Conservation (phyloP, 2,888 invertebrate species). For the Neuroscelio doddi region DNA sequence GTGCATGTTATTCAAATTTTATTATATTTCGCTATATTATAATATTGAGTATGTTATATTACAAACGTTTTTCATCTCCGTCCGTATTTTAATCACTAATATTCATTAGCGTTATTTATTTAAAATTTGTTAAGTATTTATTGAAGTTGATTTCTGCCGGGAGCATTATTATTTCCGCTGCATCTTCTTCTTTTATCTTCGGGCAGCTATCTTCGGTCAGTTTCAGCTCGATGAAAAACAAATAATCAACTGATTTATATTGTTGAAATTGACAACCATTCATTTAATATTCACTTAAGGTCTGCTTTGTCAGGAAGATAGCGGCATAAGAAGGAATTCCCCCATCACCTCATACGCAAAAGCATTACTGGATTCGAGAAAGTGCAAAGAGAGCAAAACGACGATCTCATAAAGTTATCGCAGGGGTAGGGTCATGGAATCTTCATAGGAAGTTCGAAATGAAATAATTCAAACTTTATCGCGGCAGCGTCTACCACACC, state of each 20-base stretch:
- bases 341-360: constrained; percentile 33
- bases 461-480: constrained; percentile 57
- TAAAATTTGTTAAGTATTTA: too few species aligned
- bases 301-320: constrained; percentile 36
- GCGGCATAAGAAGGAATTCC: constrained; percentile 36
- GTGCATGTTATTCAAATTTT: too few species aligned
- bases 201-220: too few species aligned
- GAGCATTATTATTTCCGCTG: too few species aligned
- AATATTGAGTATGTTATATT: too few species aligned
- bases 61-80: too few species aligned
- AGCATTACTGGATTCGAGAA: constrained; percentile 39
- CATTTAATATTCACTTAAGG: constrained; percentile 33
- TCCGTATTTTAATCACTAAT: too few species aligned
- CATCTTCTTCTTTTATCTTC: too few species aligned
- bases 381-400: constrained; percentile 37
- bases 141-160: too few species aligned
- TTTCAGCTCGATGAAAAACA: too few species aligned
- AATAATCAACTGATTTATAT: constrained; percentile 26
- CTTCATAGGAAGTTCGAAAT: constrained; percentile 51
- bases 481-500: constrained; percentile 31
- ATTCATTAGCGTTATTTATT: too few species aligned
- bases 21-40: too few species aligned
- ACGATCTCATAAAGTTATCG: constrained; percentile 42
- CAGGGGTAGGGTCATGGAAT: constrained; percentile 36
- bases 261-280: constrained; percentile 27